Percentiles rank a stretch among this genome's conserved stretches.
phyloP scores from a whole-genome alignment of 2,113 vertebrate species.

The Patagioenas fasciata region DNA sequence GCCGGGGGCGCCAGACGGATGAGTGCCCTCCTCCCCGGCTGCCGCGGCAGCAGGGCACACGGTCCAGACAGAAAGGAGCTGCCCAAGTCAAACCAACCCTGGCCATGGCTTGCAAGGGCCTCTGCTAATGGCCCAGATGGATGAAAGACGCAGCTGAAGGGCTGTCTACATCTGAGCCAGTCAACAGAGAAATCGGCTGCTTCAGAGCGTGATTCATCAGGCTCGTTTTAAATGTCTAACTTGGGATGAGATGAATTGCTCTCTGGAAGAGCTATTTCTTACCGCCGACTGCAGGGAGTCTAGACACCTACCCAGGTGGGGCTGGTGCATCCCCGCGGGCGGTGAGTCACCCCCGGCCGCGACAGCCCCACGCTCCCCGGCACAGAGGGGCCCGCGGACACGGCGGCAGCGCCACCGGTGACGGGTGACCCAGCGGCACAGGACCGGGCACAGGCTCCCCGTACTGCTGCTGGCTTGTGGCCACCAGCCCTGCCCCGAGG shows the following conservation, averaged over 20 bases:
- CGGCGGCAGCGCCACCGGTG: too few species aligned
- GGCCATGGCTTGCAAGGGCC: not conserved
- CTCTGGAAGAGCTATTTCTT: constrained; percentile 15
- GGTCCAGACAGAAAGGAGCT: not conserved
- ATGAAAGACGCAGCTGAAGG: not conserved
- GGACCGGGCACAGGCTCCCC: too few species aligned
- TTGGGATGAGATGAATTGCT: not conserved
- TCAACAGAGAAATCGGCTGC: not conserved
- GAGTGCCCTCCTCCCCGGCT: not conserved
- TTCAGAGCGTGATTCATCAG: constrained; percentile 9
- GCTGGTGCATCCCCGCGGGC: not conserved
- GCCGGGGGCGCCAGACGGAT: accelerated
- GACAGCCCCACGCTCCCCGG: too few species aligned
- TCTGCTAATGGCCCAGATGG: not conserved
- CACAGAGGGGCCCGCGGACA: too few species aligned
- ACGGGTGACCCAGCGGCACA: too few species aligned
- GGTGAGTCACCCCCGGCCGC: too few species aligned
- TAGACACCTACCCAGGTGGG: not conserved
- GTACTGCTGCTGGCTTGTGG: too few species aligned
- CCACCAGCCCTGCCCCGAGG: too few species aligned
- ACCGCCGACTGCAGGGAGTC: not conserved
- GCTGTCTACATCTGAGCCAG: not conserved
- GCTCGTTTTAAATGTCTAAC: not conserved
- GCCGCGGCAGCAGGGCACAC: not conserved
- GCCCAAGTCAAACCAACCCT: not conserved